phyloP scores from a whole-genome alignment of 2,797 vertebrate genomes.

The Acropternis orthonyx region DNA sequence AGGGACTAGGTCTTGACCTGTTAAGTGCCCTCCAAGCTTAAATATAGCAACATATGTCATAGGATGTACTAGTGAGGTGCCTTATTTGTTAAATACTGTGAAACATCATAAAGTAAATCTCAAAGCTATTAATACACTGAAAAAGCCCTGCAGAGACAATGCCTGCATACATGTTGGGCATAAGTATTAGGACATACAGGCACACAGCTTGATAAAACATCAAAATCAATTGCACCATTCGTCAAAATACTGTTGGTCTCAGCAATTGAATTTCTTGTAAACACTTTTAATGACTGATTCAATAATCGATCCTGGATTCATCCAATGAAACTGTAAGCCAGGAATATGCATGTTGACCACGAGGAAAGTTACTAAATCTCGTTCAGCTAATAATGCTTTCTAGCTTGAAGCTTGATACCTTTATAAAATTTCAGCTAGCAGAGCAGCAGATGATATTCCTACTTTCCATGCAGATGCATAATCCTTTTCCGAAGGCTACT shows the following conservation, averaged over 20 bases:
- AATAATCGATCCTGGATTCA: background rate
- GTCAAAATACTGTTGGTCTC: background rate
- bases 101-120: background rate
- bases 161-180: background rate
- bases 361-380: background rate
- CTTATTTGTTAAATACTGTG: background rate
- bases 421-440: background rate
- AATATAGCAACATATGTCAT: background rate
- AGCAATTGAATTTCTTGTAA: conserved; percentile 15
- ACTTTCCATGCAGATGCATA: conserved; percentile 30
- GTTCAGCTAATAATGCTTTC: background rate
- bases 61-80: background rate
- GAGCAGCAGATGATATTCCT: conserved; percentile 21
- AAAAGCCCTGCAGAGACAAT: background rate
- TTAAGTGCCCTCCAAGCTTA: background rate
- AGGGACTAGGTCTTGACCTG: background rate
- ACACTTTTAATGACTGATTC: background rate
- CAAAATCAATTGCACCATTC: background rate
- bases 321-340: background rate
- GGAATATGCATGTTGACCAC: background rate
- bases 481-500: conserved; percentile 51
- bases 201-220: background rate
- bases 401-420: background rate
- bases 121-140: background rate
- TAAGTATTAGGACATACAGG: background rate